Base-by-base conservation (phyloP, 2,888 invertebrate species). In the Drosophila demipolita region DNA sequence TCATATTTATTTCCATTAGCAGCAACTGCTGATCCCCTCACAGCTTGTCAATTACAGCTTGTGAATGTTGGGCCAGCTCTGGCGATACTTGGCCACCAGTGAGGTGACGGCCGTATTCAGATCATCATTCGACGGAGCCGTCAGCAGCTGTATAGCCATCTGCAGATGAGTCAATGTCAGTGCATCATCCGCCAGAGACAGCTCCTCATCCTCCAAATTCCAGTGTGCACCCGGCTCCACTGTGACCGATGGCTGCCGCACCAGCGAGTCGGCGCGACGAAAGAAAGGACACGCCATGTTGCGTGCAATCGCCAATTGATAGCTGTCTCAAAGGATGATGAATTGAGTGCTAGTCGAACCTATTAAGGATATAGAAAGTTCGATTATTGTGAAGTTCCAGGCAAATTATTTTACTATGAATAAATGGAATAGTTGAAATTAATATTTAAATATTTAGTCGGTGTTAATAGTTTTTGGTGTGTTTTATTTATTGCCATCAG, bases 121-220 rank as follows among this genome's bases (percentile, higher is more conserved):
- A 83, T 94, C 95, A 73, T 95, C 95, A 85, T 95, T 95, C 94
- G 97, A 95, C 65, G 97, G 97, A 50, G 96, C 96, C 38, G 97
- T 97, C 77, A 97, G 94, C 73, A 97, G 94, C 87, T 96, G 95
- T 81, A 97, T 95, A 42, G 97, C 97, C 90, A 96, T 96, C 90
- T 96, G 96, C 85, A 97, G 94, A 91, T 97, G 96, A 92, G 96
- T 97, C 92, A 97, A 83, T 66, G 93, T 92, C 75, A 93, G 75
- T n/a, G 93, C 93, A 91, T 93, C 93, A 63, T 91, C 93, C 33
- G 93, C 82, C 23, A 90, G 73, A 66, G 93, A 81, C 33, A 90
- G 76, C 73, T 93, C 93, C 66, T 93, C 93, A 73, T 93, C 93
- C 67, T 93, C 93, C 66, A 93, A 77, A 4, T 91, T 80, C 93